These are phyloP conservation scores for Vicugna pacos DNA, from an alignment of 2,113 vertebrate genomes.

Conservation along the genomic window DNA sequence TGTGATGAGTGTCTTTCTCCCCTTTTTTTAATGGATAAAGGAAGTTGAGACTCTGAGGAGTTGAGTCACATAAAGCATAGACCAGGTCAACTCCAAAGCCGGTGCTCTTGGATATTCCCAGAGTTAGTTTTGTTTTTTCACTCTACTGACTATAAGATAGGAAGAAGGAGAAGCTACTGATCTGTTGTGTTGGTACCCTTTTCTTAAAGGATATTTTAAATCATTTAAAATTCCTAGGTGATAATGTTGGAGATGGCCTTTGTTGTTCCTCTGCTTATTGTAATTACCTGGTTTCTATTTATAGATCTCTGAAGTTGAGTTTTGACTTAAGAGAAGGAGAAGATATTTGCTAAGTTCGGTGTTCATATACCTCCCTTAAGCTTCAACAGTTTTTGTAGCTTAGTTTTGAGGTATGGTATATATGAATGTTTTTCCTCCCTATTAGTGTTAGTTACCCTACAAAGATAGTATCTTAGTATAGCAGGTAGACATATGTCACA, in stretches of 20 bases:
- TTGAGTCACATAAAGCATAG: slow-evolving; percentile 1
- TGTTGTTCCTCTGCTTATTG: neutral
- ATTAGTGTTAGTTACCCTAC: neutral
- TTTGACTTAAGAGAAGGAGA: slow-evolving; percentile 36
- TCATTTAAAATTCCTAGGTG: slow-evolving; percentile 32
- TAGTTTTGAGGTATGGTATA: slow-evolving; percentile 15
- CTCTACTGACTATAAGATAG: neutral
- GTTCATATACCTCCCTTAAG: neutral
- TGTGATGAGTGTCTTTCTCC: neutral
- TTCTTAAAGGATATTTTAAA: slow-evolving; percentile 33
- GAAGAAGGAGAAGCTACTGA: slow-evolving; percentile 32
- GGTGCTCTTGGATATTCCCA: slow-evolving; percentile 3
- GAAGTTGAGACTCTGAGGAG: slow-evolving; percentile 27
- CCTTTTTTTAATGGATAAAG: slow-evolving; percentile 43
- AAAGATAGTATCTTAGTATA: slow-evolving; percentile 58
- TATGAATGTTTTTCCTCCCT: neutral
- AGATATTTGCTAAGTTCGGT: neutral
- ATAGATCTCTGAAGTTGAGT: neutral
- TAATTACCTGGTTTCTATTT: slow-evolving; percentile 39
- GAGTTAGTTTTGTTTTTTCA: slow-evolving; percentile 44
- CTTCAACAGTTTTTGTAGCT: neutral
- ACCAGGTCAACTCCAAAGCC: neutral
- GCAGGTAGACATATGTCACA: neutral
- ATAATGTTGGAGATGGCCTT: slow-evolving; percentile 23
- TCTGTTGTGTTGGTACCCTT: slow-evolving; percentile 44